phyloP scores from a whole-genome alignment of 2,888 invertebrate species.

The Platycheirus albimanus region DNA sequence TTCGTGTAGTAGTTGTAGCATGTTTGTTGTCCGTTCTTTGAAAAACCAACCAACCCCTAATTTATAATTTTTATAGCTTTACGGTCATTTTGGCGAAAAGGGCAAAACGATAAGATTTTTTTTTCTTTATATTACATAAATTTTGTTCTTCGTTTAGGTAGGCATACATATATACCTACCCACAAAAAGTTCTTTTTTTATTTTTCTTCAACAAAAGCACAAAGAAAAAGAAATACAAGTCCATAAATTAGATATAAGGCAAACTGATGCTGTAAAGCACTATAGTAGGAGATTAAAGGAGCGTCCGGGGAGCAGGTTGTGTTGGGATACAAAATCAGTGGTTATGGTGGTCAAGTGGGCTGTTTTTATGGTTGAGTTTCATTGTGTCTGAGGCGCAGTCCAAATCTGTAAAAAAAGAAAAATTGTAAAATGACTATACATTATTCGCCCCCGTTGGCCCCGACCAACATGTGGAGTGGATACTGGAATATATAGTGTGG shows the following conservation, averaged over 20 bases:
- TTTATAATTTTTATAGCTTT: slow-evolving; percentile 73
- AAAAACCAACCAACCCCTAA: slow-evolving; percentile 64
- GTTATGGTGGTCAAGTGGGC: slow-evolving; percentile 73
- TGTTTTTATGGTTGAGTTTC: slow-evolving; percentile 64
- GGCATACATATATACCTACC: slow-evolving; percentile 14
- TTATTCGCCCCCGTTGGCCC: slow-evolving; percentile 34
- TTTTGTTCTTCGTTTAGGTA: slow-evolving; percentile 31
- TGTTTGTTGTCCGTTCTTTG: slow-evolving; percentile 43
- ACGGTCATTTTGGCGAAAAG: slow-evolving; percentile 71
- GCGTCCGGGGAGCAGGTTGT: slow-evolving; percentile 20
- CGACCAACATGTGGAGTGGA: slow-evolving; percentile 2
- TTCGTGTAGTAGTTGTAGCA: slow-evolving; percentile 36
- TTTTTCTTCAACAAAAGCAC: slow-evolving; percentile 28
- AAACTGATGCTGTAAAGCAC: slow-evolving; percentile 70
- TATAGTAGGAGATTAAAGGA: slow-evolving; percentile 61
- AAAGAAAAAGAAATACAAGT: slow-evolving; percentile 30
- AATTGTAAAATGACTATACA: slow-evolving; percentile 58
- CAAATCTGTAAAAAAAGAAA: slow-evolving; percentile 52
- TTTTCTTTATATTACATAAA: slow-evolving; percentile 40
- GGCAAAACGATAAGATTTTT: slow-evolving; percentile 51
- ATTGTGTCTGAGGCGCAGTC: slow-evolving; percentile 66
- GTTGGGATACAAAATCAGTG: slow-evolving; percentile 45
- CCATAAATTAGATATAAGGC: slow-evolving; percentile 71
- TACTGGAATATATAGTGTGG: too few relatives aligned
- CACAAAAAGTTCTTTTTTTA: slow-evolving; percentile 30